Conservation (phyloP, 2,888 invertebrate species). For the Limnephilus marmoratus region DNA sequence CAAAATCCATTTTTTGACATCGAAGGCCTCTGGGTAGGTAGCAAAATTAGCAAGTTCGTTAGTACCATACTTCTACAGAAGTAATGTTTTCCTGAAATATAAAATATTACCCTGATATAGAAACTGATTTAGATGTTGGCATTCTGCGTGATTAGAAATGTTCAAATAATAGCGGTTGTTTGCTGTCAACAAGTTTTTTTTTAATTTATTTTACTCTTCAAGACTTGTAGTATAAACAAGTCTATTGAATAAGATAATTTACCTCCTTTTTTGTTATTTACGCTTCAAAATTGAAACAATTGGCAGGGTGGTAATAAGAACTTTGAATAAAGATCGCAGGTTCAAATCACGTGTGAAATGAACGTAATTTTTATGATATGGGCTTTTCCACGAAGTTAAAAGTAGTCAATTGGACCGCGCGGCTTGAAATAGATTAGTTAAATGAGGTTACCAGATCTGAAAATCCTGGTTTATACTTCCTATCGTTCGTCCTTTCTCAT, state of each 20-base stretch:
- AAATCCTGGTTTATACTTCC: not conserved
- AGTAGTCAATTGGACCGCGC: not conserved
- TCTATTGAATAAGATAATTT: not conserved
- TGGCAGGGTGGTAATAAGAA: not conserved
- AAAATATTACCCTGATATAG: not conserved
- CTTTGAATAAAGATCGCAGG: not conserved
- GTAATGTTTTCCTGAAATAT: not conserved
- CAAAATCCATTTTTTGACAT: not conserved
- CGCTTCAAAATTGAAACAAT: not conserved
- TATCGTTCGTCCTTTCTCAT: not conserved
- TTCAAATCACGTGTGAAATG: not conserved
- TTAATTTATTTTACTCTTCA: not conserved
- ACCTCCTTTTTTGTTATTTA: not conserved
- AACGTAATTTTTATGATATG: too few species aligned
- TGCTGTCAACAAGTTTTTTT: not conserved
- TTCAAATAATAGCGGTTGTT: not conserved
- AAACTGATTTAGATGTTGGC: not conserved
- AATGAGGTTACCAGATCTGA: too few species aligned
- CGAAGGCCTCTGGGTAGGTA: not conserved
- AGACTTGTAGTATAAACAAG: not conserved
- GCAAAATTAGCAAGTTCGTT: conserved; percentile 22
- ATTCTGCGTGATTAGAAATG: not conserved
- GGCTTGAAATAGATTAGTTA: too few species aligned
- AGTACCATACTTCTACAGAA: not conserved
- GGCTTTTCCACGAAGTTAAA: too few species aligned